A percentile compares a stretch with the other conserved stretches of the same genome.
phyloP scores from a whole-genome alignment of 1,140 invertebrate genomes.

The Zaprionus ghesquierei region DNA sequence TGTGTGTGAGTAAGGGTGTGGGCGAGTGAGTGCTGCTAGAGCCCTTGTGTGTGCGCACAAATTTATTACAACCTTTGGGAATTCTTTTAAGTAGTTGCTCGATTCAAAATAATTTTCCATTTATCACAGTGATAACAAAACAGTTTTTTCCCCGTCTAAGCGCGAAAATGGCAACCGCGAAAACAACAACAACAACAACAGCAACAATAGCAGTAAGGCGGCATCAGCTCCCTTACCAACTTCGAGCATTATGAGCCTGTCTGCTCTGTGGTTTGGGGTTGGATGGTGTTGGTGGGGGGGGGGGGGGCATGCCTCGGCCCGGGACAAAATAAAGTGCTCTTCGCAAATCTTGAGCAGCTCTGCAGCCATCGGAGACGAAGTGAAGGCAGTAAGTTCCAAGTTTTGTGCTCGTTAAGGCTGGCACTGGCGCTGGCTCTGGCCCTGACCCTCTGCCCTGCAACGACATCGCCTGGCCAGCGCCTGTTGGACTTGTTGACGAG shows the following conservation, averaged over 20 bases:
- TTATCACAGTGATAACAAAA: slow-evolving; percentile 81
- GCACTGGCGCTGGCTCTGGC: slow-evolving; percentile 14
- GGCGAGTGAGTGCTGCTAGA: slow-evolving; percentile 14
- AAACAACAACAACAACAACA: slow-evolving; percentile 52
- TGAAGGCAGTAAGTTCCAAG: slow-evolving; percentile 6
- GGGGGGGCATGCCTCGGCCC: slow-evolving; percentile 56
- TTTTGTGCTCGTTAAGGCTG: slow-evolving; percentile 64
- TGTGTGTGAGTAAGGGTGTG: slow-evolving; percentile 15
- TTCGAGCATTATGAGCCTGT: slow-evolving; percentile 57
- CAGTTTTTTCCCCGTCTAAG: slow-evolving; percentile 60
- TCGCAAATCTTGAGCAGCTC: slow-evolving; percentile 62
- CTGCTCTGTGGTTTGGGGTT: slow-evolving; percentile 10
- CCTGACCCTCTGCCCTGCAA: not conserved
- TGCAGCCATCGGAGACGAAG: slow-evolving; percentile 47
- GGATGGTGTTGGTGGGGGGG: too few relatives aligned
- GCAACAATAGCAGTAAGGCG: not conserved
- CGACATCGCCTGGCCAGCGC: not conserved
- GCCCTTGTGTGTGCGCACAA: slow-evolving; percentile 49
- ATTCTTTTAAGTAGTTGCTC: slow-evolving; percentile 82
- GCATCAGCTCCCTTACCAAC: not conserved
- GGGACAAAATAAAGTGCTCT: slow-evolving; percentile 72
- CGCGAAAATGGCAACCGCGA: slow-evolving; percentile 78
- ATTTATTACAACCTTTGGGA: slow-evolving; percentile 81
- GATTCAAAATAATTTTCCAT: slow-evolving; percentile 82
- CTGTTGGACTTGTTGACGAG: slow-evolving; percentile 24